A percentile compares a stretch with the other conserved stretches of the same genome.
Evolutionary conservation across 2,113 vertebrate species (phyloP).

Genomic region (Dissostichus mawsoni): DNA sequence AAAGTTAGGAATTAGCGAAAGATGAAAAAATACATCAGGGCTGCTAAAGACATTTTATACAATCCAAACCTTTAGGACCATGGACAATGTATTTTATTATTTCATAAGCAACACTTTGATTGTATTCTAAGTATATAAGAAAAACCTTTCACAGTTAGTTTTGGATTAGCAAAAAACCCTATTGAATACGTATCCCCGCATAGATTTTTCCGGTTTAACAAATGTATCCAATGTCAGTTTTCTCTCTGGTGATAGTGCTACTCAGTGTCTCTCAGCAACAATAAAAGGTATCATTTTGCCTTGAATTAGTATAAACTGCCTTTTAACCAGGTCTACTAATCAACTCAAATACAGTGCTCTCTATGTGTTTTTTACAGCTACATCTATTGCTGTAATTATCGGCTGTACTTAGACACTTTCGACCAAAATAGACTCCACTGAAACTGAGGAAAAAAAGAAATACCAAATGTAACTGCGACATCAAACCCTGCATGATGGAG

Average conservation of each 20-base stretch:
- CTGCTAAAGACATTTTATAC: too few relatives aligned
- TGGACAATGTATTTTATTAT: too few relatives aligned
- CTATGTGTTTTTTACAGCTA: background rate
- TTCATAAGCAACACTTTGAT: background rate
- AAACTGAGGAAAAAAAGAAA: background rate
- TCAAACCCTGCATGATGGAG: background rate
- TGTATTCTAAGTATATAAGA: too few relatives aligned
- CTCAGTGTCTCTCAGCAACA: background rate
- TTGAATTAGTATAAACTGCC: background rate
- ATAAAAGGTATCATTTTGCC: background rate
- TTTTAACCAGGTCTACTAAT: background rate
- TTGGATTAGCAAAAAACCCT: too few relatives aligned
- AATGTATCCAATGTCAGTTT: background rate
- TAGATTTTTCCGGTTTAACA: background rate
- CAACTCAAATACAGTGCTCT: background rate
- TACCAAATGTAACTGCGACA: background rate
- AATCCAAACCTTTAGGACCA: too few relatives aligned
- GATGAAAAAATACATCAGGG: too few relatives aligned
- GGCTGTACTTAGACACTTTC: background rate
- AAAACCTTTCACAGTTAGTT: too few relatives aligned
- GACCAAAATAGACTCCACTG: background rate
- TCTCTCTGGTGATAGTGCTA: background rate
- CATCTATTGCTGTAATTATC: background rate
- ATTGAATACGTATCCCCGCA: too few relatives aligned
- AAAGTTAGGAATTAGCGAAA: too few relatives aligned